Conservation (phyloP, 1,140 invertebrate species). For the Trachymyrmex septentrionalis region DNA sequence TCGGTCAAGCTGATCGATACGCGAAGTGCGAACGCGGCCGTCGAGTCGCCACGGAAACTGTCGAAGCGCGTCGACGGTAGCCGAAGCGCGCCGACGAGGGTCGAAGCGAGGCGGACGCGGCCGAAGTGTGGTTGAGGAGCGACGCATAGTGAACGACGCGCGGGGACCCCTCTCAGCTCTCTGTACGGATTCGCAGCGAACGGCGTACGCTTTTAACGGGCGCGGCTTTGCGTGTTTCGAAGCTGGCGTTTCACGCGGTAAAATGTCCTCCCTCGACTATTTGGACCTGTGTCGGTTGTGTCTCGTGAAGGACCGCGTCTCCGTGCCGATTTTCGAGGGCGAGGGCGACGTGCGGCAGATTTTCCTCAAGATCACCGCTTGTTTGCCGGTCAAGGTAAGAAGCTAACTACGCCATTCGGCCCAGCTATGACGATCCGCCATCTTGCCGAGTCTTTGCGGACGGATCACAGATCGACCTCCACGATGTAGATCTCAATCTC, state of each 20-base stretch:
- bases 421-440: constrained; percentile 71
- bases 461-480: constrained; percentile 46
- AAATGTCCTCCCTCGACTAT: constrained; percentile 87
- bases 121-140: constrained; percentile 25
- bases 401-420: constrained; percentile 85
- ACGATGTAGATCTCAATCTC: background rate
- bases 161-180: constrained; percentile 57
- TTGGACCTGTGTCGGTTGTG: constrained; percentile 88
- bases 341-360: constrained; percentile 87
- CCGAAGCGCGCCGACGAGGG: constrained; percentile 46
- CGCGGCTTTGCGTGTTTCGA: constrained; percentile 72
- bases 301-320: constrained; percentile 88
- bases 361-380: constrained; percentile 88
- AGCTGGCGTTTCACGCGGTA: constrained; percentile 80
- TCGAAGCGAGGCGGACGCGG: constrained; percentile 52
- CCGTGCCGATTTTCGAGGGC: constrained; percentile 88
- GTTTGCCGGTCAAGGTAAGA: constrained; percentile 89
- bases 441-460: constrained; percentile 63
- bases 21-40: constrained; percentile 42
- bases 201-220: constrained; percentile 77
- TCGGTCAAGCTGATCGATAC: constrained; percentile 73
- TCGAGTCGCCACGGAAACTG: constrained; percentile 19
- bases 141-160: constrained; percentile 71
- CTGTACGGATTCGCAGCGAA: constrained; percentile 71
- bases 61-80: constrained; percentile 49